A percentile compares a stretch with the other conserved stretches of the same genome.
Evolutionary conservation across 2,113 vertebrate species (phyloP).

Genomic region (Rallus limicola): DNA sequence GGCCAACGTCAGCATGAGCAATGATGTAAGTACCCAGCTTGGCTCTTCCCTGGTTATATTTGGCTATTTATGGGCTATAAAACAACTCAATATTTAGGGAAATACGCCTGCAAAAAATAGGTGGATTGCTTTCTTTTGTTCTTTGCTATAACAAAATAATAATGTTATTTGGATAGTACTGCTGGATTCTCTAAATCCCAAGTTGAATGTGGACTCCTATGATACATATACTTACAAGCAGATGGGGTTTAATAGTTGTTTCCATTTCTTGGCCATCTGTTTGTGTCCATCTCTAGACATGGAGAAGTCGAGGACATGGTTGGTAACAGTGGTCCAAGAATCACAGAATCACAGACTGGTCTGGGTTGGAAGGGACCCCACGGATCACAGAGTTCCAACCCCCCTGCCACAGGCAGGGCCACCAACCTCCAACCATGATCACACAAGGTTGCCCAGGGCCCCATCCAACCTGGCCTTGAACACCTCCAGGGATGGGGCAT

Average conservation of each 20-base stretch:
- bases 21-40: neutral
- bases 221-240: neutral
- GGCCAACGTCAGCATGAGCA: neutral
- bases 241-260: neutral
- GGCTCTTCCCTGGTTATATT: neutral
- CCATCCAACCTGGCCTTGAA: too few species aligned
- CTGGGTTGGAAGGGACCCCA: too few species aligned
- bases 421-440: too few species aligned
- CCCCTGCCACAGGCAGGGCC: too few species aligned
- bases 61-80: neutral
- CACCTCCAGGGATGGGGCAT: too few species aligned
- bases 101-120: neutral
- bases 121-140: neutral
- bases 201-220: neutral
- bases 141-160: neutral
- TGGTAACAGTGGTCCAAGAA: neutral
- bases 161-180: neutral
- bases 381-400: too few species aligned
- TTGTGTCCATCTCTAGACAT: neutral
- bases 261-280: neutral
- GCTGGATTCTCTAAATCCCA: neutral
- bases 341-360: too few species aligned
- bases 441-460: too few species aligned
- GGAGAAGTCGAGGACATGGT: neutral
- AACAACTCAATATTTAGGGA: neutral